Percentiles rank a stretch among this genome's conserved stretches.
Evolutionary conservation across 2,888 invertebrate species (phyloP).

Genomic region (Bembecia ichneumoniformis): DNA sequence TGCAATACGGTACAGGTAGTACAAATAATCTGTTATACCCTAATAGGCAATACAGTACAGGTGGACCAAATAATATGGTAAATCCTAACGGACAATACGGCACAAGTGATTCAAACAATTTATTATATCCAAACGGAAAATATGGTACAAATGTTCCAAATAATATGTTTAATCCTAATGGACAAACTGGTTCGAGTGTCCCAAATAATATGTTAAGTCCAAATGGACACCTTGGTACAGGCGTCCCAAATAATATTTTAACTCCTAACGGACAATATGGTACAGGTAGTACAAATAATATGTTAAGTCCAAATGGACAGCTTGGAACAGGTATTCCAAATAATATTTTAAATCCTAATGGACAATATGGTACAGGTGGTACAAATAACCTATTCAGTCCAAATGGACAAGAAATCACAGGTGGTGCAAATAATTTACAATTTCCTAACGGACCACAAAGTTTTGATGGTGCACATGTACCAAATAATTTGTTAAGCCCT

Average conservation of each 20-base stretch:
- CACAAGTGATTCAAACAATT: background rate
- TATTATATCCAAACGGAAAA: background rate
- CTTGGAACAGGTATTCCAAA: background rate
- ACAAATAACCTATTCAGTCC: slow-evolving; percentile 2
- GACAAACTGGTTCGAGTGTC: background rate
- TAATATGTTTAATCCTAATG: background rate
- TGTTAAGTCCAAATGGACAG: background rate
- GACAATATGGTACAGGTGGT: slow-evolving; percentile 7
- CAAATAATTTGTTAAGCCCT: background rate
- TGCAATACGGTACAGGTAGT: background rate
- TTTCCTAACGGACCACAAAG: slow-evolving; percentile 6
- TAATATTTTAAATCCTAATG: slow-evolving; percentile 1
- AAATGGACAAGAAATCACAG: slow-evolving; percentile 5
- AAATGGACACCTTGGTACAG: background rate
- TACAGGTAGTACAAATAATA: background rate
- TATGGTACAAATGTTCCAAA: background rate
- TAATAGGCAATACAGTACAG: background rate
- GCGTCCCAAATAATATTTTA: background rate
- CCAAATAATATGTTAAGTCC: background rate
- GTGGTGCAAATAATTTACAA: background rate
- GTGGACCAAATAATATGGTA: background rate
- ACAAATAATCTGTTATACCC: background rate
- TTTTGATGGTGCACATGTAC: background rate
- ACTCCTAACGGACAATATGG: slow-evolving; percentile 1
- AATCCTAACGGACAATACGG: background rate